Conservation (phyloP, 2,113 vertebrate genomes). For the Pelodiscus sinensis region DNA sequence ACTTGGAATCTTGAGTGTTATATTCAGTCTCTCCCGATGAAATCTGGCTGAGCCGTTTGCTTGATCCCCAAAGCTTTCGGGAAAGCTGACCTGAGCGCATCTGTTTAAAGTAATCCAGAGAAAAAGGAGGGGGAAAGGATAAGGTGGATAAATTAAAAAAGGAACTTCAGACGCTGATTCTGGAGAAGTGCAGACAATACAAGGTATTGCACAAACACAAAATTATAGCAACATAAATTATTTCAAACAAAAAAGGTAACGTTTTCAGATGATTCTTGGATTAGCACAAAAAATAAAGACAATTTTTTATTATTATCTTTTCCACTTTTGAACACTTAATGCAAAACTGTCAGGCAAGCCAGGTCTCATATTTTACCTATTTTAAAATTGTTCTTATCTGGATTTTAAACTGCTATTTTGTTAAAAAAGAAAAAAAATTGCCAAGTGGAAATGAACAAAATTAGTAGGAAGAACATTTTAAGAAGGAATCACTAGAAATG, state of each 20-base stretch:
- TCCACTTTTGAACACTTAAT: constrained; percentile 8
- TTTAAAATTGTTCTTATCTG: background rate
- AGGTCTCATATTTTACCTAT: background rate
- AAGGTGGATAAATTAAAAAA: constrained; percentile 72
- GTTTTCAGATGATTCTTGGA: constrained; percentile 38
- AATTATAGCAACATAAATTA: constrained; percentile 48
- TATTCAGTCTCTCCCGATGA: constrained; percentile 96
- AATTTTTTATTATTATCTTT: constrained; percentile 4
- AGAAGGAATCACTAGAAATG: constrained; percentile 32
- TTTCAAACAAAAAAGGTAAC: constrained; percentile 45
- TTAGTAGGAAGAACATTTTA: constrained; percentile 8
- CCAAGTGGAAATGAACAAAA: constrained; percentile 7
- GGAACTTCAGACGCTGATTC: constrained; percentile 67
- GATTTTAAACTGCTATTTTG: constrained; percentile 19
- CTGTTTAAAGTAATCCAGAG: constrained; percentile 86
- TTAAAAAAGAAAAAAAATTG: constrained; percentile 1
- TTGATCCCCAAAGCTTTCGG: constrained; percentile 97
- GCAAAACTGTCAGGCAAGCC: background rate
- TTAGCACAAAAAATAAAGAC: constrained; percentile 45
- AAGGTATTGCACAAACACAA: constrained; percentile 41
- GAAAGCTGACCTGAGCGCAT: constrained; percentile 95
- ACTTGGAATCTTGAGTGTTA: constrained; percentile 88
- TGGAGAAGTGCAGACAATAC: constrained; percentile 67
- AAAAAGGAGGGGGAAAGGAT: constrained; percentile 70
- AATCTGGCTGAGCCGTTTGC: constrained; percentile 93